Evolutionary conservation across 2,797 vertebrate species (phyloP).

Genomic region (Chelmon rostratus): DNA sequence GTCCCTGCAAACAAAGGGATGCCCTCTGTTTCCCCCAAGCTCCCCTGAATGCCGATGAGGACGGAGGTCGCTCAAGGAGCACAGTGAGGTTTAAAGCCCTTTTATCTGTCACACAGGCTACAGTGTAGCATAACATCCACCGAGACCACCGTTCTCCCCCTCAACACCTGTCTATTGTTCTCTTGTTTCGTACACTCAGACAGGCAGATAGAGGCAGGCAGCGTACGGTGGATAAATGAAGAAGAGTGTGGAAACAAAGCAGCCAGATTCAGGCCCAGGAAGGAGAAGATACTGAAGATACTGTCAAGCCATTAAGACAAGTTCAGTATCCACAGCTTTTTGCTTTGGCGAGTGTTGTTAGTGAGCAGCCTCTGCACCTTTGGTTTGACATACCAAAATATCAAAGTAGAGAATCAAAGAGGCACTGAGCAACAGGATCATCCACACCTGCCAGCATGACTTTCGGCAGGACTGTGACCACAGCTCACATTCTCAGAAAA

Average conservation of each 20-base stretch:
- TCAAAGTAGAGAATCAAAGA: slow-evolving; percentile 45
- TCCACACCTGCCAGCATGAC: slow-evolving; percentile 25
- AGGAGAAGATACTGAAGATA: slow-evolving; percentile 28
- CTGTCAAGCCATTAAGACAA: slow-evolving; percentile 35
- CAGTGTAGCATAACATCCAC: slow-evolving; percentile 44
- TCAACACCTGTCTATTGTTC: slow-evolving; percentile 72
- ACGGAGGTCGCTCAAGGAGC: slow-evolving; percentile 46
- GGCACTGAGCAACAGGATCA: slow-evolving; percentile 36
- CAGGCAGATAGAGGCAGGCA: slow-evolving; percentile 33
- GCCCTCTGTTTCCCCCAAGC: slow-evolving; percentile 71
- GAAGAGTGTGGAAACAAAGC: slow-evolving; percentile 43
- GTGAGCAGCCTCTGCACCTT: slow-evolving; percentile 32
- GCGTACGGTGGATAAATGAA: slow-evolving; percentile 29
- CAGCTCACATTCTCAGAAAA: background rate
- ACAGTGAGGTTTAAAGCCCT: slow-evolving; percentile 51
- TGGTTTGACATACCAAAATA: slow-evolving; percentile 54
- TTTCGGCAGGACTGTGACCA: slow-evolving; percentile 6
- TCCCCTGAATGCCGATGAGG: slow-evolving; percentile 68
- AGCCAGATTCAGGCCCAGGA: slow-evolving; percentile 15
- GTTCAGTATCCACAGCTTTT: slow-evolving; percentile 45
- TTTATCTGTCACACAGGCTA: slow-evolving; percentile 59
- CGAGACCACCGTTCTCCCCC: slow-evolving; percentile 37
- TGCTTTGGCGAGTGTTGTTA: slow-evolving; percentile 28
- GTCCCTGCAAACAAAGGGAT: slow-evolving; percentile 73
- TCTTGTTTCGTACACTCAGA: slow-evolving; percentile 39